These are phyloP conservation scores for Chiloscyllium punctatum DNA, from an alignment of 2,797 vertebrate genomes.

Conservation along the genomic window DNA sequence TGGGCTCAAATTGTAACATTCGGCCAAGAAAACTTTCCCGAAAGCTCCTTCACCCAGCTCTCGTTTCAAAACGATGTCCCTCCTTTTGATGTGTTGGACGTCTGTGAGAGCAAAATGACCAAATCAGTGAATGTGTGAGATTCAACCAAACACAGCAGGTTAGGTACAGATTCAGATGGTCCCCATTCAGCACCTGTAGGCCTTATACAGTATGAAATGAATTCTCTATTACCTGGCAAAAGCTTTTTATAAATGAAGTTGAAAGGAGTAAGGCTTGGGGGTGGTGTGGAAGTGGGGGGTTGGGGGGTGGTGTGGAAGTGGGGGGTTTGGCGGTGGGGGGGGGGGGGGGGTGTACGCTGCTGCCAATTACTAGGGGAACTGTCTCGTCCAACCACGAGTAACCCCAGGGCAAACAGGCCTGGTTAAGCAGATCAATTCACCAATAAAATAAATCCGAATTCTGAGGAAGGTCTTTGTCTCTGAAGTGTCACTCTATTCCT, in stretches of 20 bases:
- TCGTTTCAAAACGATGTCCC: constrained; percentile 93
- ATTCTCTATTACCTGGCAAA: background rate
- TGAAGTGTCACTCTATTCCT: background rate
- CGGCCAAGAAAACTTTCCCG: constrained; percentile 94
- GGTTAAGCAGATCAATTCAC: background rate
- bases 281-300: too few species aligned
- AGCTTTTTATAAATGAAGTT: background rate
- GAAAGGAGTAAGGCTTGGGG: background rate
- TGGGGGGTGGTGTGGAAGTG: too few species aligned
- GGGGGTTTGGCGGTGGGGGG: too few species aligned
- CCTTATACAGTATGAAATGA: background rate
- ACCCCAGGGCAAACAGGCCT: background rate
- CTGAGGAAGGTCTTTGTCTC: background rate
- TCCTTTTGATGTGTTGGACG: constrained; percentile 90
- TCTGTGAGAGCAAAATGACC: constrained; percentile 55
- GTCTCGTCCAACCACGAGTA: background rate
- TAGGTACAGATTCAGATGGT: background rate
- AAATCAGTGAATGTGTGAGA: background rate
- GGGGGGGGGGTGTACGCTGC: background rate
- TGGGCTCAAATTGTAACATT: constrained; percentile 95
- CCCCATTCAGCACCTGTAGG: background rate
- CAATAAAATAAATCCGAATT: background rate
- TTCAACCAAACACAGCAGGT: background rate
- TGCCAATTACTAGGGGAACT: background rate
- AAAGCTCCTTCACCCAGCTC: constrained; percentile 95